Percentiles rank a stretch among this genome's conserved stretches.
phyloP scores from a whole-genome alignment of 2,888 invertebrate genomes.

The Scotopteryx bipunctaria region DNA sequence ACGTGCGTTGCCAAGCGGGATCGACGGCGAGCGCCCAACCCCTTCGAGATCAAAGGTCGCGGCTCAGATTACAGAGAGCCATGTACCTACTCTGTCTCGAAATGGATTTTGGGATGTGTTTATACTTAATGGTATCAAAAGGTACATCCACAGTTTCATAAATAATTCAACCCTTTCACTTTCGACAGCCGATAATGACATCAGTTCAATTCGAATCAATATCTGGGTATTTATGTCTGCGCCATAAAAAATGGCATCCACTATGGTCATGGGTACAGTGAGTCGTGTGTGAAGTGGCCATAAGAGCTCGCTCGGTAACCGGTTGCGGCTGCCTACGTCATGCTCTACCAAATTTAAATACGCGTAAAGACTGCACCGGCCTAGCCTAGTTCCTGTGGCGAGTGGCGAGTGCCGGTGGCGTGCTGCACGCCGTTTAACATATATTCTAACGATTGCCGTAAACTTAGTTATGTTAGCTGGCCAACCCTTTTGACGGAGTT shows the following conservation, averaged over 20 bases:
- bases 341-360: conserved; percentile 28
- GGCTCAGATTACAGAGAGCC: neutral
- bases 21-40: conserved; percentile 3
- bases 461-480: neutral
- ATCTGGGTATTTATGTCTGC: too few relatives aligned
- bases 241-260: neutral
- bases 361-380: conserved; percentile 18
- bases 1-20: conserved; percentile 6
- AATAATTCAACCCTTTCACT: too few relatives aligned
- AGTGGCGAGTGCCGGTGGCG: too few relatives aligned
- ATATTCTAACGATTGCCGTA: neutral
- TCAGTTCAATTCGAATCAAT: too few relatives aligned
- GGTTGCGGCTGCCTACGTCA: conserved; percentile 29
- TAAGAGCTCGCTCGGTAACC: conserved; percentile 18
- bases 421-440: conserved; percentile 9
- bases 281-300: conserved; percentile 6
- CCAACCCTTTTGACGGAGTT: neutral
- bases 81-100: neutral
- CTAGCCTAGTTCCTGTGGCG: conserved; percentile 24
- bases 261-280: neutral
- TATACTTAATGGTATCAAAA: neutral
- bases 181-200: too few relatives aligned
- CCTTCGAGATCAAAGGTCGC: conserved; percentile 7
- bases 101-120: neutral
- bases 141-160: too few relatives aligned